Percentiles rank a stretch among this genome's conserved stretches.
These are phyloP conservation scores for Stegostoma tigrinum DNA, from an alignment of 2,113 vertebrate genomes.

Conservation along the genomic window DNA sequence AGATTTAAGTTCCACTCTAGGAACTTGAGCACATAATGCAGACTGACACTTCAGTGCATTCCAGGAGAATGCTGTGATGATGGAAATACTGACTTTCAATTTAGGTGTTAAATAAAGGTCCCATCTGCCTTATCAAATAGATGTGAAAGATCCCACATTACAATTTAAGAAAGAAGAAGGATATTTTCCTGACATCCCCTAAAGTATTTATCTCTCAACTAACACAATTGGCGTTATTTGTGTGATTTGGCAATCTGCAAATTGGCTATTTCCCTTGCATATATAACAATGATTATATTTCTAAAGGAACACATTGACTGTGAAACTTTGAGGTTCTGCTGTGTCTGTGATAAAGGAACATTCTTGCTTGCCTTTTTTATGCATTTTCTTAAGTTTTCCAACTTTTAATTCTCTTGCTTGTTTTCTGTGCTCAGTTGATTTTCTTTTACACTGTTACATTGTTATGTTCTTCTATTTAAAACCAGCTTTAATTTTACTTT, in stretches of 20 bases:
- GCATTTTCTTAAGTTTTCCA: not conserved
- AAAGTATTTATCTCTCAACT: not conserved
- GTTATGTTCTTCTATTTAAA: not conserved
- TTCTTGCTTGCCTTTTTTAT: not conserved
- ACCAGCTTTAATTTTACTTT: not conserved
- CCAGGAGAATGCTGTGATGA: not conserved
- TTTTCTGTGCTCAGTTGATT: not conserved
- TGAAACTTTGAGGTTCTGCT: not conserved
- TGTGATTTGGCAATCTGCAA: not conserved
- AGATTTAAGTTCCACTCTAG: not conserved
- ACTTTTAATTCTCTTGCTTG: not conserved
- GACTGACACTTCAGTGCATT: not conserved
- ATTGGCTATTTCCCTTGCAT: not conserved
- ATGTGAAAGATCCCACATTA: not conserved
- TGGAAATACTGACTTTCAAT: not conserved
- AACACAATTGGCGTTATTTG: not conserved
- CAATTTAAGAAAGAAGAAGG: not conserved
- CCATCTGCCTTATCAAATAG: not conserved
- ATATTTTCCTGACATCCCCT: not conserved
- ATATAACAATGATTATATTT: not conserved
- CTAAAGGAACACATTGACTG: not conserved
- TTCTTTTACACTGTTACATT: not conserved
- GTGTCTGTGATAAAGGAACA: not conserved
- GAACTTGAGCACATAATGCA: not conserved
- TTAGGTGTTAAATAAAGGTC: not conserved